Evolutionary conservation across 53 echinoderm and acorn worm species (phyloP), one percentile per base, ranked within the genome.

Genomic region (Pentamera pediparva): DNA sequence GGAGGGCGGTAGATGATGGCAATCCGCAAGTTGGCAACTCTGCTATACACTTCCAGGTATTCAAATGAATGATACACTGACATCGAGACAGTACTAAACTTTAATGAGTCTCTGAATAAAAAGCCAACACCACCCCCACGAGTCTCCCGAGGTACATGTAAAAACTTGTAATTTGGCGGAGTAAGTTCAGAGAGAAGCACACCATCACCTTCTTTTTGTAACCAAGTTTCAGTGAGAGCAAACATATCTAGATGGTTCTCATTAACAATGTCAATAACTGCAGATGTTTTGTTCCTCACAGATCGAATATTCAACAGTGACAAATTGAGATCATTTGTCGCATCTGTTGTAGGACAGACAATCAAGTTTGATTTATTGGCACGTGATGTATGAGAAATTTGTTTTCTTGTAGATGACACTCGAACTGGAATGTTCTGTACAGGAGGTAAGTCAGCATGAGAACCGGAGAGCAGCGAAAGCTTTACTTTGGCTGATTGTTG

Each of bases 111-210:
- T 17, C 17, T 61, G 18, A 9, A 61, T 6, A 61, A 9, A 3
- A 61, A 61, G 18, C 61, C 61, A 34, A 61, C 61, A 15, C 61
- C 61, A 61, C 19, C 61, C 6, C 61, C 61, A 61, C 35, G 61
- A 34, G 33, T 17, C 9, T 3, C 61, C 19, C 30, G 58, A 4
- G 58, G 58, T 31, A 58, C 4, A 29, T 58, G 58, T 3, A 26
- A 4, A 21, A 58, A 58, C 2, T 29, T 26, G 30, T 27, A 58
- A 31, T 58, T 12, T 27, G 58, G 58, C 35, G 33, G 61, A 5
- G 34, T 61, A 6, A 61, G 35, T 6, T 4, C 33, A 34, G 6
- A 1, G 4, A 61, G 4, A 6, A 61, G 2, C 1, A 61, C 61
- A 34, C 17, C 35, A 15, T 61, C 35, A 33, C 61, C 61, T 34